A percentile compares a stretch with the other conserved stretches of the same genome.
These are phyloP conservation scores for Carassius carassius DNA, from an alignment of 2,113 vertebrate species.

Conservation along the genomic window DNA sequence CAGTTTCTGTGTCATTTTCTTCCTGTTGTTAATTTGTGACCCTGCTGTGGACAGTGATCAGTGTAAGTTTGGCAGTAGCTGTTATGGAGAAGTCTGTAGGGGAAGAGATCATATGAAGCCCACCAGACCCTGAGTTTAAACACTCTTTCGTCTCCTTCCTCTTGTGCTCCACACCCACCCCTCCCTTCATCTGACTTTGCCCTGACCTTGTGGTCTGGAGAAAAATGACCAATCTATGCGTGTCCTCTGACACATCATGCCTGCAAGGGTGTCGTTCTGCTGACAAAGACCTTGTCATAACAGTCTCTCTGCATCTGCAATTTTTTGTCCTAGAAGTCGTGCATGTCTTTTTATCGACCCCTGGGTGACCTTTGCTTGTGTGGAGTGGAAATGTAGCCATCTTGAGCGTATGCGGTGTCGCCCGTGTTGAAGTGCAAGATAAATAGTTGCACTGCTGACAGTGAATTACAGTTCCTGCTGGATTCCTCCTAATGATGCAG, in stretches of 20 bases:
- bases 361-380: constrained; percentile 18
- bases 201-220: constrained; percentile 27
- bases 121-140: not conserved
- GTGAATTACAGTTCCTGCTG: constrained; percentile 19
- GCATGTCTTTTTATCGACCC: not conserved
- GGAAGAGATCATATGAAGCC: not conserved
- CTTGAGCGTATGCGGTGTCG: not conserved
- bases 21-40: not conserved
- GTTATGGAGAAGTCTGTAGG: not conserved
- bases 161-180: constrained; percentile 41
- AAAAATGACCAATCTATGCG: constrained; percentile 24
- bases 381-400: not conserved
- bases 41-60: not conserved
- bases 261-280: constrained; percentile 29
- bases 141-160: not conserved
- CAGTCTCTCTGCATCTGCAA: constrained; percentile 13
- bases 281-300: constrained; percentile 42
- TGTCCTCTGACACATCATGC: constrained; percentile 61
- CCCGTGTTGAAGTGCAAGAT: not conserved
- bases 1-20: no score
- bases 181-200: constrained; percentile 56
- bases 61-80: not conserved
- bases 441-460: constrained; percentile 29
- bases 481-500: constrained; percentile 35
- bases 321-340: not conserved